A percentile compares a stretch with the other conserved stretches of the same genome.
These are phyloP conservation scores for Lissocephala sabroskyi DNA, from an alignment of 2,888 invertebrate genomes.

Conservation along the genomic window DNA sequence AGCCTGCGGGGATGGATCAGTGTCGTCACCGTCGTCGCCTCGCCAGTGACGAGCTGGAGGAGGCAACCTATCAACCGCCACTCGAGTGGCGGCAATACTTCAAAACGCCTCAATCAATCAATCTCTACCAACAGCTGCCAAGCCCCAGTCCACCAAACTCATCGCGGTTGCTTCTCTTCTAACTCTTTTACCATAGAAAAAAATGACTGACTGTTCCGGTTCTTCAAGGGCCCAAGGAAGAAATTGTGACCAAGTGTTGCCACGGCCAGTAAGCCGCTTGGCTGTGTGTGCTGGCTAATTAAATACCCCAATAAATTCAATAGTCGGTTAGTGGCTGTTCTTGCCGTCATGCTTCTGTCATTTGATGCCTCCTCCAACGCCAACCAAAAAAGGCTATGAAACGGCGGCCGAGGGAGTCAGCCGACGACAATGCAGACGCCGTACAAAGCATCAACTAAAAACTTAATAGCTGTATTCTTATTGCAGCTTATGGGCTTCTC, in stretches of 20 bases:
- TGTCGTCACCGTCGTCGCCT: too few relatives aligned
- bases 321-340: constrained; percentile 25
- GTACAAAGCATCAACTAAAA: background rate
- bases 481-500: constrained; percentile 31
- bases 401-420: too few relatives aligned
- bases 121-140: constrained; percentile 52
- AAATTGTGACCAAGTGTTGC: constrained; percentile 32
- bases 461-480: constrained; percentile 14
- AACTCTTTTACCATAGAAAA: background rate
- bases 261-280: too few relatives aligned
- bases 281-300: constrained; percentile 41
- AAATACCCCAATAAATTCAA: constrained; percentile 62
- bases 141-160: too few relatives aligned
- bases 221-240: background rate
- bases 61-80: constrained; percentile 58
- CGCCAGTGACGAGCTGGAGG: too few relatives aligned
- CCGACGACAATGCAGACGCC: too few relatives aligned
- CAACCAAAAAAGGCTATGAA: constrained; percentile 14
- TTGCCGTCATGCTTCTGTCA: too few relatives aligned
- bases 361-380: background rate
- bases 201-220: too few relatives aligned
- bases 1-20: too few relatives aligned
- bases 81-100: constrained; percentile 29
- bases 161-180: constrained; percentile 6
- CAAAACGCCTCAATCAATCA: constrained; percentile 59